Percentiles rank a stretch among this genome's conserved stretches.
phyloP scores from a whole-genome alignment of 92 coral and sea anemone species.

The Heliopora coerulea region DNA sequence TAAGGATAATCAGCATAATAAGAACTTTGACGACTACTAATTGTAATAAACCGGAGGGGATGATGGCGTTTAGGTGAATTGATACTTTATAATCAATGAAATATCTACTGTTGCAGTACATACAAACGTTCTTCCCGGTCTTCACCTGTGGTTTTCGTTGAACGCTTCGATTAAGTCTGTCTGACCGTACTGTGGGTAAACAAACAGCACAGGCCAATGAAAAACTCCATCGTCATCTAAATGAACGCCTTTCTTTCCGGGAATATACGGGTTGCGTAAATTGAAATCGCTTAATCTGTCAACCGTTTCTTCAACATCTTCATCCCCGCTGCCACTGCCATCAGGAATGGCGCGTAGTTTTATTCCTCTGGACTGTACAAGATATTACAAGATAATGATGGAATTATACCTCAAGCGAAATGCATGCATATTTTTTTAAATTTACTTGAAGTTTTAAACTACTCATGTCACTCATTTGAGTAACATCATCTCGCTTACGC shows the following conservation, averaged over 20 bases:
- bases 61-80: no score
- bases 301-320: conserved; percentile 43
- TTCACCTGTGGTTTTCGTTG: conserved; percentile 78
- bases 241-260: conserved; percentile 63
- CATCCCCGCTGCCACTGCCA: conserved; percentile 13
- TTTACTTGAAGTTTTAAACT: no score
- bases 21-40: no score
- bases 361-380: conserved; percentile 60
- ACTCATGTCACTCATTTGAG: no score
- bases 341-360: conserved; percentile 35
- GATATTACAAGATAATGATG: background rate
- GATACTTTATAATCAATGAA: no score
- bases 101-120: no score
- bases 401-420: no score
- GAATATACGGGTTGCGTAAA: conserved; percentile 53
- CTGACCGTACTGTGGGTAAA: conserved; percentile 84
- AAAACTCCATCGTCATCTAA: conserved; percentile 63
- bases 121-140: no score
- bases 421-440: no score
- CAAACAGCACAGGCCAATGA: conserved; percentile 89
- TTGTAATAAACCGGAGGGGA: no score
- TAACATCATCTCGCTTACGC: no score
- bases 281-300: conserved; percentile 37
- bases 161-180: conserved; percentile 91
- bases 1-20: no score